These are phyloP conservation scores for Pissodes strobi DNA, from an alignment of 1,140 invertebrate species.

Conservation along the genomic window DNA sequence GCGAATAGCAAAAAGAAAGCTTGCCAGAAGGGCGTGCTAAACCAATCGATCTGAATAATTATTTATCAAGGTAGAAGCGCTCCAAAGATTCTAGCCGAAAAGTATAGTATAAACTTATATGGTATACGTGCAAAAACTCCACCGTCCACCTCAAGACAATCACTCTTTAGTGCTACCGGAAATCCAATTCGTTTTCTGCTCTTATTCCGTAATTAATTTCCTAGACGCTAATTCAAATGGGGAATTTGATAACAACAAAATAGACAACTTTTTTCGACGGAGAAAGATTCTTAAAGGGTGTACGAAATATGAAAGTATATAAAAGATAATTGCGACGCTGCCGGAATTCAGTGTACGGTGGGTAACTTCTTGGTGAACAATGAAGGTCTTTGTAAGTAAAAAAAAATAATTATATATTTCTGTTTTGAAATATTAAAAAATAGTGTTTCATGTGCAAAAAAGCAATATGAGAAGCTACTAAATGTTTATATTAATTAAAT, in stretches of 20 bases:
- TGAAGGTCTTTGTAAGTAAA: conserved; percentile 35
- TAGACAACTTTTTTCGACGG: conserved; percentile 31
- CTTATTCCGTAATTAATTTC: conserved; percentile 21
- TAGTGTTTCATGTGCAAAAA: background rate
- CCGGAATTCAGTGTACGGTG: conserved; percentile 22
- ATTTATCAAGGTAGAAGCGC: too few relatives aligned
- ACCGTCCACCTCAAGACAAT: too few relatives aligned
- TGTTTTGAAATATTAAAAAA: background rate
- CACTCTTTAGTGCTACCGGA: conserved; percentile 6
- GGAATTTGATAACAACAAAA: conserved; percentile 26
- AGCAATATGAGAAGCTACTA: too few relatives aligned
- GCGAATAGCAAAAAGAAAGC: too few relatives aligned
- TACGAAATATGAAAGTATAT: conserved; percentile 26
- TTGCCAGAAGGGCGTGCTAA: too few relatives aligned
- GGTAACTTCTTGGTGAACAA: conserved; percentile 13
- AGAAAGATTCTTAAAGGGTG: conserved; percentile 26
- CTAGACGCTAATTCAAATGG: conserved; percentile 2
- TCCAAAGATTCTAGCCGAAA: too few relatives aligned
- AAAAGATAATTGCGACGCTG: conserved; percentile 6
- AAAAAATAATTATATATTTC: background rate
- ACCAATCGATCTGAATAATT: too few relatives aligned
- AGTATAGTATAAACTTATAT: too few relatives aligned
- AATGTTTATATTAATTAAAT: too few relatives aligned
- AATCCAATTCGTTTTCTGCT: conserved; percentile 1
- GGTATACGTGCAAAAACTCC: too few relatives aligned